A percentile compares a stretch with the other conserved stretches of the same genome.
Evolutionary conservation across 1,140 invertebrate genomes (phyloP).

Genomic region (Acromyrmex heyeri): DNA sequence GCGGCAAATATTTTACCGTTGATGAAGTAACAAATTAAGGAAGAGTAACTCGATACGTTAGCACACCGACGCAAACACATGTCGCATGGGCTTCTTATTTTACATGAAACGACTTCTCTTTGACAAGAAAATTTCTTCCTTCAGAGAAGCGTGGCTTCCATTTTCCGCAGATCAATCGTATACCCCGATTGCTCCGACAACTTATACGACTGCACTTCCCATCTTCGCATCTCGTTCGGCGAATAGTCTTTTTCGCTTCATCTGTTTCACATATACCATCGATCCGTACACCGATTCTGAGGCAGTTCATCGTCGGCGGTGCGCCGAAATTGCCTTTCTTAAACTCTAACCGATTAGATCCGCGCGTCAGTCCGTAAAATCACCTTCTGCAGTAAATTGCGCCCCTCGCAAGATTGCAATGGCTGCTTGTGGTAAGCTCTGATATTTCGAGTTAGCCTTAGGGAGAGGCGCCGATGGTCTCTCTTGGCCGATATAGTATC

Average conservation of each 20-base stretch:
- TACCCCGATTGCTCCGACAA: constrained; percentile 50
- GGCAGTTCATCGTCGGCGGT: constrained; percentile 6
- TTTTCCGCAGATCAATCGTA: constrained; percentile 57
- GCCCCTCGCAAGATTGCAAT: not conserved
- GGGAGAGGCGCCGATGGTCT: constrained; percentile 37
- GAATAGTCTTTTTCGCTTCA: constrained; percentile 35
- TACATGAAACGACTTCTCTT: constrained; percentile 34
- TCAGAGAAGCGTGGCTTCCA: constrained; percentile 29
- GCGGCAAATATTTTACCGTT: constrained; percentile 22
- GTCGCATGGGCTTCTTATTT: constrained; percentile 13
- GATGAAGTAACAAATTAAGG: constrained; percentile 40
- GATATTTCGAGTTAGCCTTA: constrained; percentile 42
- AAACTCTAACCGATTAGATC: constrained; percentile 70
- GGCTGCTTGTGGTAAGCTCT: constrained; percentile 31
- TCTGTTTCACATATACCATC: constrained; percentile 45
- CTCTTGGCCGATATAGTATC: constrained; percentile 54
- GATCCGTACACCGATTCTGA: constrained; percentile 19
- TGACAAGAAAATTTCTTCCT: constrained; percentile 35
- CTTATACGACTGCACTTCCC: constrained; percentile 36
- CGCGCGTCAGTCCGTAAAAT: constrained; percentile 71
- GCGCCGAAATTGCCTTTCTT: constrained; percentile 66
- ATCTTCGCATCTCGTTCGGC: constrained; percentile 40
- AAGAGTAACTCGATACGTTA: not conserved
- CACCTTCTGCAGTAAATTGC: constrained; percentile 35
- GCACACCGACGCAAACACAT: not conserved